phyloP scores from a whole-genome alignment of 2,888 invertebrate species.

The Megalurothrips usitatus region DNA sequence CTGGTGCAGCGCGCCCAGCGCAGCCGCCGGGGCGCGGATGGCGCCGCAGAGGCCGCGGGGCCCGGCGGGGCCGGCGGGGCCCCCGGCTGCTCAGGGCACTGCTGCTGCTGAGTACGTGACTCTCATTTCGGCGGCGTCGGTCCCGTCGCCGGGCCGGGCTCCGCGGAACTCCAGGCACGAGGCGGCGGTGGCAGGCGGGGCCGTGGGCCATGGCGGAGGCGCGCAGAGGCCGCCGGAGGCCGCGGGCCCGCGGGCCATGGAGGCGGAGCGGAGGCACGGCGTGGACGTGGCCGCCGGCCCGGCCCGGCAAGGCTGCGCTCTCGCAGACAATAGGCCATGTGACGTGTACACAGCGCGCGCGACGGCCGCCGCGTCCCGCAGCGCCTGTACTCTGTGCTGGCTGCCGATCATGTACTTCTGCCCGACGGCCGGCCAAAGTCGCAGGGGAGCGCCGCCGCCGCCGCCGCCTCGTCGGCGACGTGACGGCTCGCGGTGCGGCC shows the following conservation, averaged over 20 bases:
- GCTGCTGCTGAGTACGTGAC: no score
- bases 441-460: neutral
- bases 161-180: neutral
- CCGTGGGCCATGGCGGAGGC: neutral
- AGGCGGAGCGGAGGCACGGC: neutral
- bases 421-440: neutral
- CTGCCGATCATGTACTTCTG: no score
- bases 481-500: conserved; percentile 37
- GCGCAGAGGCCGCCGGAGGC: neutral
- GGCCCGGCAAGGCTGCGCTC: neutral
- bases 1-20: neutral
- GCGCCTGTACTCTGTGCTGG: no score
- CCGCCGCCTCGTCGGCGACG: neutral
- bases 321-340: neutral
- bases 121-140: neutral
- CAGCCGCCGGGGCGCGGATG: neutral
- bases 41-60: neutral
- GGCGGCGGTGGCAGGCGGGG: neutral
- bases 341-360: no score
- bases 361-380: no score
- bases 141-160: neutral
- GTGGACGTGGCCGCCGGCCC: neutral
- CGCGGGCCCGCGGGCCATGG: neutral
- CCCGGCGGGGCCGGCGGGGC: neutral
- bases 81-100: neutral